phyloP scores from a whole-genome alignment of 2,113 vertebrate genomes.

The Leucopternis melanops region DNA sequence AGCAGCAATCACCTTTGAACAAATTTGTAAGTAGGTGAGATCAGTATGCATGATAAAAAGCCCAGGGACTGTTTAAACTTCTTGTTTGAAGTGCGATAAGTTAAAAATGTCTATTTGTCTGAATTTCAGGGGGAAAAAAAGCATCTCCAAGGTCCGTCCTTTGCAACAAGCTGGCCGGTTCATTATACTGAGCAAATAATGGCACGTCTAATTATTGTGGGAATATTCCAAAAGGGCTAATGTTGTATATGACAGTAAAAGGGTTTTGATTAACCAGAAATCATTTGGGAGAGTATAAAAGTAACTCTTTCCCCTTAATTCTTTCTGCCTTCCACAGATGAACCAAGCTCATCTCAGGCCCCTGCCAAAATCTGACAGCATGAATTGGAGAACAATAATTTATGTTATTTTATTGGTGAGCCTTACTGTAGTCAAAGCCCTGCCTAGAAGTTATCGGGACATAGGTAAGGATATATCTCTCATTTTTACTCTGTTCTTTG shows the following conservation, averaged over 20 bases:
- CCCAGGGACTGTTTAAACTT: slow-evolving; percentile 11
- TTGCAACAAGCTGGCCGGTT: background rate
- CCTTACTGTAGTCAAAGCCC: background rate
- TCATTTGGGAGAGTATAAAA: background rate
- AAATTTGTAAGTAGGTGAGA: background rate
- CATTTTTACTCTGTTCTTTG: background rate
- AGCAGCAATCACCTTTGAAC: slow-evolving; percentile 1
- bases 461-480: slow-evolving; percentile 9
- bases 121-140: background rate
- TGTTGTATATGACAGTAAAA: background rate
- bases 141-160: background rate
- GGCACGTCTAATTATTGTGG: background rate
- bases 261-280: slow-evolving; percentile 27
- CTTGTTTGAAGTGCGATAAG: slow-evolving; percentile 11
- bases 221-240: background rate
- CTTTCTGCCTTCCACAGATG: background rate
- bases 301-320: background rate
- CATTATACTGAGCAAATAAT: background rate
- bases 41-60: background rate
- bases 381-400: background rate
- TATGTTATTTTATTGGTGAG: background rate
- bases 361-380: background rate
- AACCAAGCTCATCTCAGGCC: background rate
- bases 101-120: background rate
- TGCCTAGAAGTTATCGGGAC: slow-evolving; percentile 36